Base-by-base conservation (phyloP, 2,888 invertebrate species). In the Hedychridium roseum region DNA sequence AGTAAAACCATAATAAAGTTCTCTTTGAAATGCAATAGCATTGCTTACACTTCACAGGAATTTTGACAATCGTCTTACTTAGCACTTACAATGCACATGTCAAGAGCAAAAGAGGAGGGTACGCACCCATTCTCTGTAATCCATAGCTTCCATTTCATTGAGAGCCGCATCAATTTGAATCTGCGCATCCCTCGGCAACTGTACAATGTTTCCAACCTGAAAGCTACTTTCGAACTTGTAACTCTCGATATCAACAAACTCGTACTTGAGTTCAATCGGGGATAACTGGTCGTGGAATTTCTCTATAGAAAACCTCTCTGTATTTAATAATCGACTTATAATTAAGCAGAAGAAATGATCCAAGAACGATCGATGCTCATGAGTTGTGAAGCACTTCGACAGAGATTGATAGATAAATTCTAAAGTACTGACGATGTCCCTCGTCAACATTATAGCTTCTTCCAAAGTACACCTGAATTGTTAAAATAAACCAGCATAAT, bases 61-160 rank as follows among this genome's bases (percentile, higher is more conserved):
- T n/a, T n/a, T n/a, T n/a, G n/a, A n/a, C n/a, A n/a, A n/a, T n/a
- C n/a, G n/a, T n/a, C n/a, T n/a, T n/a, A n/a, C n/a, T n/a, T n/a
- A n/a, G n/a, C n/a, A n/a, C n/a, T n/a, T n/a, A n/a, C n/a, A n/a
- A n/a, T n/a, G n/a, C n/a, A n/a, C n/a, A n/a, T n/a, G n/a, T n/a
- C n/a, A n/a, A n/a, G n/a, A n/a, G n/a, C n/a, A n/a, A n/a, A n/a
- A n/a, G n/a, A n/a, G n/a, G n/a, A n/a, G n/a, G n/a, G n/a, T n/a
- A n/a, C n/a, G n/a, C n/a, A 89, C 90, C 91, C 91, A 91, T 80
- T 92, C 92, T 64, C 91, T 85, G 78, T 93, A 94, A 81, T 95
- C 94, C 80, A 92, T 92, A 9, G 94, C 91, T 80, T 94, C 94
- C 78, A 94, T 84, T 80, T 94, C 94, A 65, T 89, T 91, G 32